Evolutionary conservation across 37 sponge, comb jelly and placozoan genomes (phyloP).

Genomic region (Eunapius fragilis): DNA sequence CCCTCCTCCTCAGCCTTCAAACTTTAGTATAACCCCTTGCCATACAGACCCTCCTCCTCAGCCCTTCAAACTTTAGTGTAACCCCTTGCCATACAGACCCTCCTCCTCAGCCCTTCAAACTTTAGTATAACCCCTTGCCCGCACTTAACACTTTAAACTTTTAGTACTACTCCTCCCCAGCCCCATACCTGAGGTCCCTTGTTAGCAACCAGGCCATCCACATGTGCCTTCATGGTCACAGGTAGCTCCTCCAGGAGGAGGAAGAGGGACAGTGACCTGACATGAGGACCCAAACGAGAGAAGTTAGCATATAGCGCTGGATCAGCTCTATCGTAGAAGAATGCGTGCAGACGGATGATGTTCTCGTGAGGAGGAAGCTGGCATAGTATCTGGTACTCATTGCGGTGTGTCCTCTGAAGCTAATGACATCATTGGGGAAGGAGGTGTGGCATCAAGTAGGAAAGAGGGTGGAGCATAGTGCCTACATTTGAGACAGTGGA

Average conservation of each 20-base stretch:
- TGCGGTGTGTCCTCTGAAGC: constrained; percentile 25
- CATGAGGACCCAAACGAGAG: constrained; percentile 12
- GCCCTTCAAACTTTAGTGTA: neutral
- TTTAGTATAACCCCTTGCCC: neutral
- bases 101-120: too few species aligned
- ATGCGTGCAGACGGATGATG: constrained; percentile 86
- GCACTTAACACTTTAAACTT: too few species aligned
- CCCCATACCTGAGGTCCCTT: constrained; percentile 58
- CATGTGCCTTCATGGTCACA: constrained; percentile 47
- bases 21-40: neutral
- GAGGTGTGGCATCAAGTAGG: too few species aligned
- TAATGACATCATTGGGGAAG: neutral
- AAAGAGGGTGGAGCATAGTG: neutral
- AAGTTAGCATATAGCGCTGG: constrained; percentile 36
- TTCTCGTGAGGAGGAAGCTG: constrained; percentile 79
- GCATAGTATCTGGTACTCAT: constrained; percentile 86
- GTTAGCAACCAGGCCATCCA: constrained; percentile 26
- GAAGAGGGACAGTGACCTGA: constrained; percentile 64
- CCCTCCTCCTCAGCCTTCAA: too few species aligned
- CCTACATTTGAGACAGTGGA: neutral
- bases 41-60: too few species aligned
- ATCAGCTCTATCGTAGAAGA: constrained; percentile 82
- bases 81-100: too few species aligned
- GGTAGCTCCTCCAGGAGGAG: constrained; percentile 76
- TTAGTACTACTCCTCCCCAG: too few species aligned